Evolutionary conservation across 2,888 invertebrate genomes (phyloP).

Genomic region (Netelia inedita): DNA sequence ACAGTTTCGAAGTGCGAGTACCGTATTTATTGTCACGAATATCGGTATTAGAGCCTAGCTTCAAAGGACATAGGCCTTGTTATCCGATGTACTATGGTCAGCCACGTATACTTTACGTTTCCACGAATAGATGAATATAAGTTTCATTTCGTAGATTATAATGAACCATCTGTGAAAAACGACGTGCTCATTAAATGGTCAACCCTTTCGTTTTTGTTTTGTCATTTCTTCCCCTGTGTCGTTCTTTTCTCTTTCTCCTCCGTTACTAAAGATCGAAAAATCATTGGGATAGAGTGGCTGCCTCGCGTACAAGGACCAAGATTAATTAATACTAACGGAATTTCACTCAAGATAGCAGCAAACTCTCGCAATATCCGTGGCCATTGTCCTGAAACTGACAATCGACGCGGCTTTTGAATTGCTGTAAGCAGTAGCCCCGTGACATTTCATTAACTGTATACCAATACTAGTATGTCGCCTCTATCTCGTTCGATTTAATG

Average conservation of each 20-base stretch:
- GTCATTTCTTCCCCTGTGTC: conserved; percentile 16
- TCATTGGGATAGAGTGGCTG: not conserved
- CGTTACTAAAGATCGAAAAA: conserved; percentile 6
- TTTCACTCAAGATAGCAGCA: conserved; percentile 74
- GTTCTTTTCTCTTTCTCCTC: conserved; percentile 6
- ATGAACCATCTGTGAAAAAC: not conserved
- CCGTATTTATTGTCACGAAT: too few species aligned
- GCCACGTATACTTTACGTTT: too few species aligned
- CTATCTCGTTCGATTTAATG: too few species aligned
- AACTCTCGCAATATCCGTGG: conserved; percentile 67
- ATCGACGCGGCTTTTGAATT: conserved; percentile 64
- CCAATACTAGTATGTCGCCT: too few species aligned
- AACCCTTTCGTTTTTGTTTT: conserved; percentile 5
- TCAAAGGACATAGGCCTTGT: too few species aligned
- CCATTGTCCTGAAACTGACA: not conserved
- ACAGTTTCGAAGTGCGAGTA: too few species aligned
- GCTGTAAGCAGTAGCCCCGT: conserved; percentile 34
- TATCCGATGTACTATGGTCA: too few species aligned
- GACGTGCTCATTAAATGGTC: not conserved
- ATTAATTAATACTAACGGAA: conserved; percentile 78
- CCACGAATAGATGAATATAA: too few species aligned
- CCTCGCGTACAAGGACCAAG: conserved; percentile 75
- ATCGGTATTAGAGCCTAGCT: too few species aligned
- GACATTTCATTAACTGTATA: too few species aligned
- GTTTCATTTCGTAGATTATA: not conserved